phyloP scores from a whole-genome alignment of 2,888 invertebrate genomes.

The Troides aeacus region DNA sequence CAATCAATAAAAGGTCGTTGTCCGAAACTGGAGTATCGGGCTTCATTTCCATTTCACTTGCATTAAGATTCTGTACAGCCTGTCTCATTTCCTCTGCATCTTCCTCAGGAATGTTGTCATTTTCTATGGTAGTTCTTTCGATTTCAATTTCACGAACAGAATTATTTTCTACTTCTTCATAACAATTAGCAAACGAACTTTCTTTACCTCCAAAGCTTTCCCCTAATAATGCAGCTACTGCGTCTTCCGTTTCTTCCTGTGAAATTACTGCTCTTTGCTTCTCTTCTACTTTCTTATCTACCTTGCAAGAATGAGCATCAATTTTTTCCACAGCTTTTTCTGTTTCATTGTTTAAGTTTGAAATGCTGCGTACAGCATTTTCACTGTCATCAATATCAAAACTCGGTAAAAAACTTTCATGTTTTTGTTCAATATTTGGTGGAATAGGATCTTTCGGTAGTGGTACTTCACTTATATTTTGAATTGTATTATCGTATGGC shows the following conservation, averaged over 20 bases:
- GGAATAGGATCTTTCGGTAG: slow-evolving; percentile 58
- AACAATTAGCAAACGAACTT: slow-evolving; percentile 78
- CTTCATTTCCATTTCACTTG: slow-evolving; percentile 85
- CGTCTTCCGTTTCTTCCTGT: slow-evolving; percentile 95
- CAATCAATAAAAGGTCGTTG: slow-evolving; percentile 90
- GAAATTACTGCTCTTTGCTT: slow-evolving; percentile 91
- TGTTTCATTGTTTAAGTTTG: slow-evolving; percentile 70
- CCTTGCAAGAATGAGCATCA: slow-evolving; percentile 55
- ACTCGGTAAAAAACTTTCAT: slow-evolving; percentile 83
- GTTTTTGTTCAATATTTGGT: slow-evolving; percentile 44
- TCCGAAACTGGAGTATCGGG: slow-evolving; percentile 93
- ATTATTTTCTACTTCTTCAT: slow-evolving; percentile 74
- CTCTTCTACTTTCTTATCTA: slow-evolving; percentile 83
- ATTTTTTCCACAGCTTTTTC: slow-evolving; percentile 56
- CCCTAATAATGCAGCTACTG: slow-evolving; percentile 91
- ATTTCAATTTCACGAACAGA: slow-evolving; percentile 64
- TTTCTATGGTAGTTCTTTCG: slow-evolving; percentile 67
- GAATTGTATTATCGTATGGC: slow-evolving; percentile 58
- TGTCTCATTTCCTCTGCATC: slow-evolving; percentile 91
- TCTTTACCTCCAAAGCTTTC: slow-evolving; percentile 88
- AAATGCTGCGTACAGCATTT: slow-evolving; percentile 89
- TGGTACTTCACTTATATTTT: slow-evolving; percentile 74
- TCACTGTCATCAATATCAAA: slow-evolving; percentile 84
- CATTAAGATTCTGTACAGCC: slow-evolving; percentile 89
- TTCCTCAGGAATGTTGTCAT: slow-evolving; percentile 82